Evolutionary conservation across 2,113 vertebrate species (phyloP).

Genomic region (Colaptes auratus): DNA sequence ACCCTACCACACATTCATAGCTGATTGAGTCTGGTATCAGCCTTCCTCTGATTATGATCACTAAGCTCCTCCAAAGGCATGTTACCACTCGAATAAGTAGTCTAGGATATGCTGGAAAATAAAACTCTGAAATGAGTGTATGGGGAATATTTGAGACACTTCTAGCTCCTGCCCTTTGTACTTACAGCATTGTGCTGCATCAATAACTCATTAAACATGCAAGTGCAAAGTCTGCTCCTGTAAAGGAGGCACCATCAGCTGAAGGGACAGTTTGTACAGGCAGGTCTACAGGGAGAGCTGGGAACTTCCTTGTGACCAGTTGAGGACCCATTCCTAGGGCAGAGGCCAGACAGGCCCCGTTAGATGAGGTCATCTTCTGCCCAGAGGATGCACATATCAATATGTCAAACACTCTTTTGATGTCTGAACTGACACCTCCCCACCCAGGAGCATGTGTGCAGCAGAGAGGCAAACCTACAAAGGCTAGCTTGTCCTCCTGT

Average conservation of each 20-base stretch:
- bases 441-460: not conserved
- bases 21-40: not conserved
- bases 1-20: not conserved
- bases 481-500: not conserved
- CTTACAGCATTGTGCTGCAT: not conserved
- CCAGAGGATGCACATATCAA: not conserved
- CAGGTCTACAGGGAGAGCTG: not conserved
- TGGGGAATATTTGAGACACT: not conserved
- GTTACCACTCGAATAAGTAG: not conserved
- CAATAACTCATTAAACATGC: not conserved
- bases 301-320: not conserved
- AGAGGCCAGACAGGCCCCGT: not conserved
- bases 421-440: not conserved
- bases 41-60: not conserved
- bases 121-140: not conserved
- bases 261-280: not conserved
- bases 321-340: not conserved
- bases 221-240: not conserved
- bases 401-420: not conserved
- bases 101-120: not conserved
- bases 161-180: not conserved
- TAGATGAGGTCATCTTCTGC: not conserved
- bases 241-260: rapidly evolving
- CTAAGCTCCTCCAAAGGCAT: not conserved
- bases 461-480: not conserved